Conservation (phyloP, 2,888 invertebrate species). For the Synanthedon tipuliformis region DNA sequence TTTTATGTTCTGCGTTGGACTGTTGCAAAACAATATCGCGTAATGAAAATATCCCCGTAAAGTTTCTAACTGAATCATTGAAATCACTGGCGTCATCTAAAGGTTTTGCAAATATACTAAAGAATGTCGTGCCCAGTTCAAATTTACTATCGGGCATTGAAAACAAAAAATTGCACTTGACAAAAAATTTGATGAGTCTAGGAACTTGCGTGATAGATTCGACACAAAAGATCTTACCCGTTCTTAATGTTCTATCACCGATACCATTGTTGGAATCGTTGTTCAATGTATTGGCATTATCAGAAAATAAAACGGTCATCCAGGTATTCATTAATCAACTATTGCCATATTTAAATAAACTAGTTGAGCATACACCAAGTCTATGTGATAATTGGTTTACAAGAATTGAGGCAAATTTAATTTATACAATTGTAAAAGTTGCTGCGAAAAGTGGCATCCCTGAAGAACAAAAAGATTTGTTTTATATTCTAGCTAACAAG, state of each 20-base stretch:
- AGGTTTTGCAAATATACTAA: constrained; percentile 52
- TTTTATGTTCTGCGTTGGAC: constrained; percentile 44
- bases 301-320: constrained; percentile 40
- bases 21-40: constrained; percentile 42
- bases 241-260: constrained; percentile 42
- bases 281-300: constrained; percentile 34
- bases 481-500: constrained; percentile 71
- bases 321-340: constrained; percentile 43
- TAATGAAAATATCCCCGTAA: constrained; percentile 32
- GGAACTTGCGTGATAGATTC: constrained; percentile 39
- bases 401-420: constrained; percentile 71
- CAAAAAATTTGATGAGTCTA: constrained; percentile 45
- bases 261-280: constrained; percentile 50
- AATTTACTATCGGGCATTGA: constrained; percentile 52
- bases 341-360: constrained; percentile 44
- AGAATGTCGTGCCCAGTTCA: constrained; percentile 42
- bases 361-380: constrained; percentile 39
- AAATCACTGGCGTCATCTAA: constrained; percentile 44
- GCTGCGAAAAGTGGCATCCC: constrained; percentile 35
- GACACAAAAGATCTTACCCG: constrained; percentile 44
- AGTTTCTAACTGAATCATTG: constrained; percentile 36
- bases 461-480: constrained; percentile 57
- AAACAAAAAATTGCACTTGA: constrained; percentile 31
- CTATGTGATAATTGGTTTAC: constrained; percentile 73
- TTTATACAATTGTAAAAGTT: constrained; percentile 62